Evolutionary conservation across 2,888 invertebrate species (phyloP).

Genomic region (Ochlodes sylvanus): DNA sequence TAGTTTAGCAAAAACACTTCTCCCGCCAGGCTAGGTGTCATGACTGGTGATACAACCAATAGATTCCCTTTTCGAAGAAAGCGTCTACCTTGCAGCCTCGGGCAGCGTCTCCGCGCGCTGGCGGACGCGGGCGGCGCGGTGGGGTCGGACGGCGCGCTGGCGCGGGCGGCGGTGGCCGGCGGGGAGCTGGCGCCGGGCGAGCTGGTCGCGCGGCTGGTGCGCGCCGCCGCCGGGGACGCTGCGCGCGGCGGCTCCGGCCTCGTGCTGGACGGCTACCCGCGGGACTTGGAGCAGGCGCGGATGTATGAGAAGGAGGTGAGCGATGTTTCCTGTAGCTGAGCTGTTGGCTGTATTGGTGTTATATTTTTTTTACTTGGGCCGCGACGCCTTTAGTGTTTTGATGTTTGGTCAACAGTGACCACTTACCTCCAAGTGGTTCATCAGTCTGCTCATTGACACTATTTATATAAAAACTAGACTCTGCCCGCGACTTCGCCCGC

Average conservation of each 20-base stretch:
- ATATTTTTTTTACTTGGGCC: too few relatives aligned
- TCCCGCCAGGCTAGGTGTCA: too few relatives aligned
- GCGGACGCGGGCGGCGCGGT: slow-evolving; percentile 88
- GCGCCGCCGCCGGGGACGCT: slow-evolving; percentile 86
- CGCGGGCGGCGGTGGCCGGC: slow-evolving; percentile 88
- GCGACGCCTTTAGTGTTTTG: too few relatives aligned
- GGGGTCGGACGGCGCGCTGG: slow-evolving; percentile 86
- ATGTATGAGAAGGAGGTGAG: slow-evolving; percentile 95
- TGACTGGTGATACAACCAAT: too few relatives aligned
- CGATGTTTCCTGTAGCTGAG: neutral
- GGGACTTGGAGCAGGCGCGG: slow-evolving; percentile 94
- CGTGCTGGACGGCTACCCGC: slow-evolving; percentile 97
- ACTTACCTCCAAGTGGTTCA: too few relatives aligned
- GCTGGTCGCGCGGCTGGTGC: slow-evolving; percentile 90
- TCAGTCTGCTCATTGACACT: too few relatives aligned
- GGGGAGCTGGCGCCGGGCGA: slow-evolving; percentile 94
- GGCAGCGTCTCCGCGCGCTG: slow-evolving; percentile 90
- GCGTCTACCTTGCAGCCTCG: slow-evolving; percentile 84
- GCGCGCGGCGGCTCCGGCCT: slow-evolving; percentile 89
- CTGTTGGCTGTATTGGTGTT: too few relatives aligned
- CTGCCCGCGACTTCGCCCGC: too few relatives aligned
- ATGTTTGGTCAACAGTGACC: too few relatives aligned
- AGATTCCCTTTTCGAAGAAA: too few relatives aligned
- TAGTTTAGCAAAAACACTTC: too few relatives aligned
- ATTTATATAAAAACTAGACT: too few relatives aligned